Conservation (phyloP, 2,113 vertebrate species). For the Ginglymostoma cirratum region DNA sequence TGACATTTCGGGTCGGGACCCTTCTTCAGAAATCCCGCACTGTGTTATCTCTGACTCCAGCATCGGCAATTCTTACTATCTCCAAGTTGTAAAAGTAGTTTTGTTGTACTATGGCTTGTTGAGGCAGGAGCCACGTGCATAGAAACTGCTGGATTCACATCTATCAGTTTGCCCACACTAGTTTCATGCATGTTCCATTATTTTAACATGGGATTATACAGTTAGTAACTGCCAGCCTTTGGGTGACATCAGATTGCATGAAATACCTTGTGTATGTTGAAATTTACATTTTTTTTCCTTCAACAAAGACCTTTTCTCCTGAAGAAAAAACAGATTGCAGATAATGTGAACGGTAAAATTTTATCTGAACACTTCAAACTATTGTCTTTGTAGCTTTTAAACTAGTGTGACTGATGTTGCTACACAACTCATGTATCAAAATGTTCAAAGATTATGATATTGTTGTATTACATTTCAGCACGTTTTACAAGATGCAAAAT, state of each 20-base stretch:
- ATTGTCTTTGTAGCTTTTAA: background rate
- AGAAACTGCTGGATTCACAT: background rate
- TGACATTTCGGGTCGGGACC: too few relatives aligned
- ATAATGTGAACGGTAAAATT: background rate
- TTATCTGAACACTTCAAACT: background rate
- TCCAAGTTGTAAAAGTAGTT: background rate
- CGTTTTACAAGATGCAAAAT: too few relatives aligned
- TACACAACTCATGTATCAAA: background rate
- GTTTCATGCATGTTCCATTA: background rate
- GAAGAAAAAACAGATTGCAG: background rate
- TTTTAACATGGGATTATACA: background rate
- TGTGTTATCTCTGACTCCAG: too few relatives aligned
- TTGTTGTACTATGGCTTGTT: background rate
- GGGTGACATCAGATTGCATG: background rate
- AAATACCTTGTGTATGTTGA: background rate
- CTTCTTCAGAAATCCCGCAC: too few relatives aligned
- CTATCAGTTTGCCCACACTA: background rate
- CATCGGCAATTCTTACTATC: too few relatives aligned
- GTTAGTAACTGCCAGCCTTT: background rate
- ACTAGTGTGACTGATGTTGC: background rate
- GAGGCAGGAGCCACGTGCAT: background rate
- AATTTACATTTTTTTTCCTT: background rate
- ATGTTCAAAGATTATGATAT: background rate
- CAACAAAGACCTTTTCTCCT: too few relatives aligned
- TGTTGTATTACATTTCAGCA: background rate